Evolutionary conservation across 1,140 invertebrate species (phyloP).

Genomic region (Sipha flava): DNA sequence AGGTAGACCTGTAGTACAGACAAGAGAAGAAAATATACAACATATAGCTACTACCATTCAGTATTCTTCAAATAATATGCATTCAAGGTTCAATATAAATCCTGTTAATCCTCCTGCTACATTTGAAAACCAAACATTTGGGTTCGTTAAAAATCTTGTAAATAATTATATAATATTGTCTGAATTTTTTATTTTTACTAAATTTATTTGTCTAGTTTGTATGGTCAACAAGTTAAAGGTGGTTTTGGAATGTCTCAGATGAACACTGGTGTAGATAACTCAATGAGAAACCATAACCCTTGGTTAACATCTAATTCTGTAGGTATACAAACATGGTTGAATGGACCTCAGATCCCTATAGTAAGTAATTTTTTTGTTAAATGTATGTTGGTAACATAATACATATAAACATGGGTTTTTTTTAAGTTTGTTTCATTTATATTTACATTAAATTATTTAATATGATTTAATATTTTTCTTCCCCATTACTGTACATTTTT

Average conservation of each 20-base stretch:
- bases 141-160: neutral
- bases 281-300: slow-evolving; percentile 15
- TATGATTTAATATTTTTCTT: too few species aligned
- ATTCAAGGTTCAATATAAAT: slow-evolving; percentile 15
- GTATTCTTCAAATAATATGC: slow-evolving; percentile 28
- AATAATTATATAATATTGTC: neutral
- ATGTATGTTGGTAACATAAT: neutral
- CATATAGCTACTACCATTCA: slow-evolving; percentile 25
- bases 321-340: slow-evolving; percentile 26
- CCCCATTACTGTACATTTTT: too few species aligned
- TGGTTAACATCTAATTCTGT: slow-evolving; percentile 20
- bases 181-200: neutral
- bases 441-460: too few species aligned
- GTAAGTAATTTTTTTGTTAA: neutral
- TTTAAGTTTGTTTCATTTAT: too few species aligned
- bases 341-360: slow-evolving; percentile 8
- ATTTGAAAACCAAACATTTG: slow-evolving; percentile 18
- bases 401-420: too few species aligned
- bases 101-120: slow-evolving; percentile 3
- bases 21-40: slow-evolving; percentile 25
- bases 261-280: slow-evolving; percentile 12
- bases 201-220: neutral
- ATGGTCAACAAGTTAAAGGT: slow-evolving; percentile 22
- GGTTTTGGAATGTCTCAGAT: slow-evolving; percentile 30
- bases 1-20: slow-evolving; percentile 11